Evolutionary conservation across 2,113 vertebrate genomes (phyloP).

Genomic region (Chroicocephalus ridibundus): DNA sequence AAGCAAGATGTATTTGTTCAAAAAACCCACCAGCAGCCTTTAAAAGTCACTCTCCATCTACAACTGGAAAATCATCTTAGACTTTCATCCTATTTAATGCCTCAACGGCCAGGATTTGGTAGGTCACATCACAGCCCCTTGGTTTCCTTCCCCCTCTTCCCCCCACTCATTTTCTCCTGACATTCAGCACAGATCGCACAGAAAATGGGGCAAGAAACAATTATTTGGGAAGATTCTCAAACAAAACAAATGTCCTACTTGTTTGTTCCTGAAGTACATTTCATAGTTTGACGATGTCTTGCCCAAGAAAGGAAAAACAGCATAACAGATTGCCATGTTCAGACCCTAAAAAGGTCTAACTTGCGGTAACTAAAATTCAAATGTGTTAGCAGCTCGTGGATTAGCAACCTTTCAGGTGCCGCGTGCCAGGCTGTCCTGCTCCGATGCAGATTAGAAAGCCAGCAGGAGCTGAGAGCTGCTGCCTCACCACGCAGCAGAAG

Average conservation of each 20-base stretch:
- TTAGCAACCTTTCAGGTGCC: background rate
- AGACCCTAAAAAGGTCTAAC: background rate
- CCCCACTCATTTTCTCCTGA: background rate
- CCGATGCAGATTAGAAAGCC: background rate
- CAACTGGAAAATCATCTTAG: background rate
- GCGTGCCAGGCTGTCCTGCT: background rate
- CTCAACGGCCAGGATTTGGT: background rate
- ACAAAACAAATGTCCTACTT: background rate
- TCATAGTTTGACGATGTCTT: background rate
- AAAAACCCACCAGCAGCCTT: background rate
- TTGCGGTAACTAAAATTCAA: rapidly evolving
- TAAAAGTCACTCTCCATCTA: background rate
- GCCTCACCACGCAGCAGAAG: rapidly evolving
- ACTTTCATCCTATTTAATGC: background rate
- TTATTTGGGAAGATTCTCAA: background rate
- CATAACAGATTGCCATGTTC: rapidly evolving
- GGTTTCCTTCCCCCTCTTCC: background rate
- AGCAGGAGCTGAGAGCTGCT: background rate
- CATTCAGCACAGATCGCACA: background rate
- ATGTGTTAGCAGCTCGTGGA: background rate
- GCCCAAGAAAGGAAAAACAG: background rate
- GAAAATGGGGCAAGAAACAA: background rate
- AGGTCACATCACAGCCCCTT: background rate
- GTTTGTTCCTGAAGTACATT: background rate
- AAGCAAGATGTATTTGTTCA: background rate